Conservation (phyloP, 2,113 vertebrate genomes). For the Copsychus sechellarum region DNA sequence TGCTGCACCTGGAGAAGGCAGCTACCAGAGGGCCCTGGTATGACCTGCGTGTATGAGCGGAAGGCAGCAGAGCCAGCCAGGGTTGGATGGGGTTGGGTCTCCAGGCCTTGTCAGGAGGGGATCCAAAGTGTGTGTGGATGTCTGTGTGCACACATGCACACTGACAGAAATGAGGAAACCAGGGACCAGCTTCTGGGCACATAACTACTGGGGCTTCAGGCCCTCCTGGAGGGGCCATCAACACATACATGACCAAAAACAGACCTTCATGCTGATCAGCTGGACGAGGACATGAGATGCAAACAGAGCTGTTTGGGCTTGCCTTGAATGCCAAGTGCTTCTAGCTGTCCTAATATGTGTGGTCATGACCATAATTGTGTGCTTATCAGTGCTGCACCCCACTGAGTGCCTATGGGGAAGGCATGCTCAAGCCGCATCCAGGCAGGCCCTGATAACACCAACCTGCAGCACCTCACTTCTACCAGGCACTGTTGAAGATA, state of each 20-base stretch:
- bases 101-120: neutral
- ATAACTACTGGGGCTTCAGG: neutral
- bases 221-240: neutral
- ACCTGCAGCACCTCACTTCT: neutral
- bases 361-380: neutral
- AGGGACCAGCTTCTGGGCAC: neutral
- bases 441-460: accelerated
- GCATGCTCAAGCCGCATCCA: accelerated
- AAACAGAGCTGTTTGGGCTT: neutral
- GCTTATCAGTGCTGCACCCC: neutral
- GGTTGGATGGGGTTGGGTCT: accelerated
- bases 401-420: too few species aligned
- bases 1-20: neutral
- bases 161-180: neutral
- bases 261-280: neutral
- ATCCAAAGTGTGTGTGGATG: neutral
- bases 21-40: neutral
- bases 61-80: neutral
- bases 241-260: accelerated
- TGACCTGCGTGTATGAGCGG: accelerated
- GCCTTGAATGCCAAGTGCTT: neutral
- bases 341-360: neutral
- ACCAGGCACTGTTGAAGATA: neutral
- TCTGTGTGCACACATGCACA: accelerated
- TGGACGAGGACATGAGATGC: neutral